Conservation (phyloP, 2,113 vertebrate species). For the Otus sunia region DNA sequence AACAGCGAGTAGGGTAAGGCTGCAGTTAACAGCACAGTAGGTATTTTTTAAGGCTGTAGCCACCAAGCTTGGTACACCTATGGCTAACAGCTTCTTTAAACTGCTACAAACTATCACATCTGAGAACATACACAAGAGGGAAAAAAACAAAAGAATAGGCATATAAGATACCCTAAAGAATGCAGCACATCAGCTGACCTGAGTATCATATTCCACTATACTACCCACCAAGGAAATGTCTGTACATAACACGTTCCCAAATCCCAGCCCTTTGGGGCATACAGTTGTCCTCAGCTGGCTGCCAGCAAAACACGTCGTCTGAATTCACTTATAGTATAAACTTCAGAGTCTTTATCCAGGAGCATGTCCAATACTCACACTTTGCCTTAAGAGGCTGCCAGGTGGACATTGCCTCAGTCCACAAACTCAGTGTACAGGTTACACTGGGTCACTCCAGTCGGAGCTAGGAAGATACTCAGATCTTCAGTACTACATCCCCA, state of each 20-base stretch:
- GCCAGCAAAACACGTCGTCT: not conserved
- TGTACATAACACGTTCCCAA: not conserved
- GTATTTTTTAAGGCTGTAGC: not conserved
- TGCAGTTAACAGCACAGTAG: not conserved
- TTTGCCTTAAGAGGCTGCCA: not conserved
- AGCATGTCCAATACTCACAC: not conserved
- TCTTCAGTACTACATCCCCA: not conserved
- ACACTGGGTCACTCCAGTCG: not conserved
- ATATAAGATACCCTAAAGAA: not conserved
- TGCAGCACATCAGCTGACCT: not conserved
- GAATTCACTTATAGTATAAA: not conserved
- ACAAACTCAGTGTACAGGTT: not conserved
- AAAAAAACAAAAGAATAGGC: not conserved
- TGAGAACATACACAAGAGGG: not conserved
- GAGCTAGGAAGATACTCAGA: not conserved
- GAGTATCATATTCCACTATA: not conserved
- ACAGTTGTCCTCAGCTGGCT: not conserved
- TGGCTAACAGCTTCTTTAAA: not conserved
- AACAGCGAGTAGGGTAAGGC: not conserved
- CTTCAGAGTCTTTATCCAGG: not conserved
- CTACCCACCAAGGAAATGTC: not conserved
- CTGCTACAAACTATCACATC: not conserved
- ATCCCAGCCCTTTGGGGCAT: not conserved
- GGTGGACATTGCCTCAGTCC: not conserved
- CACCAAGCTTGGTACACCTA: not conserved